Conservation (phyloP, 2,888 invertebrate genomes). For the Acrobasis suavella region DNA sequence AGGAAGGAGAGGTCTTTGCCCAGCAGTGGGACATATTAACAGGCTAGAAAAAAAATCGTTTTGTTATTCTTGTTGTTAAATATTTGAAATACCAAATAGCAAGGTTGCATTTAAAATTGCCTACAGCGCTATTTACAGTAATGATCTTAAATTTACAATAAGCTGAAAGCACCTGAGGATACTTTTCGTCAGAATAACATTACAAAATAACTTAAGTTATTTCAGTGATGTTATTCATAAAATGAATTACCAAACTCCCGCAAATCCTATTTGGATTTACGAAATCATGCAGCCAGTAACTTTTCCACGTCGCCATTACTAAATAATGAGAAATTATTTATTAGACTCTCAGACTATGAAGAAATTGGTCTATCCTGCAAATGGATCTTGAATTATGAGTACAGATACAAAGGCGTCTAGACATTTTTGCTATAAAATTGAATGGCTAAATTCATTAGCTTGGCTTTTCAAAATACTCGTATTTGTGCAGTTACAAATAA, state of each 20-base stretch:
- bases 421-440: background rate
- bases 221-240: conserved; percentile 30
- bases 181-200: conserved; percentile 8
- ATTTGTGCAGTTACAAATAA: too few relatives aligned
- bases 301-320: conserved; percentile 22
- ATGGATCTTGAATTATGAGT: conserved; percentile 4
- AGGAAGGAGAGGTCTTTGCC: too few relatives aligned
- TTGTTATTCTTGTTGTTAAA: too few relatives aligned
- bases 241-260: conserved; percentile 43
- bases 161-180: conserved; percentile 4
- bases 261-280: conserved; percentile 50
- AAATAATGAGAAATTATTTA: conserved; percentile 24
- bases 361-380: conserved; percentile 12
- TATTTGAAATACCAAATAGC: too few relatives aligned
- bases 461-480: too few relatives aligned
- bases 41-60: background rate
- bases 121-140: background rate
- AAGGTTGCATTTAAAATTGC: background rate
- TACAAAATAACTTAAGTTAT: conserved; percentile 21
- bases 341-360: conserved; percentile 12
- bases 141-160: background rate
- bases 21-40: too few relatives aligned
- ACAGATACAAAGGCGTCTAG: background rate
- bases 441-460: too few relatives aligned
- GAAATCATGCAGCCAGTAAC: conserved; percentile 37